These are phyloP conservation scores for Coluber constrictor DNA, from an alignment of 2,797 vertebrate genomes.

Conservation along the genomic window DNA sequence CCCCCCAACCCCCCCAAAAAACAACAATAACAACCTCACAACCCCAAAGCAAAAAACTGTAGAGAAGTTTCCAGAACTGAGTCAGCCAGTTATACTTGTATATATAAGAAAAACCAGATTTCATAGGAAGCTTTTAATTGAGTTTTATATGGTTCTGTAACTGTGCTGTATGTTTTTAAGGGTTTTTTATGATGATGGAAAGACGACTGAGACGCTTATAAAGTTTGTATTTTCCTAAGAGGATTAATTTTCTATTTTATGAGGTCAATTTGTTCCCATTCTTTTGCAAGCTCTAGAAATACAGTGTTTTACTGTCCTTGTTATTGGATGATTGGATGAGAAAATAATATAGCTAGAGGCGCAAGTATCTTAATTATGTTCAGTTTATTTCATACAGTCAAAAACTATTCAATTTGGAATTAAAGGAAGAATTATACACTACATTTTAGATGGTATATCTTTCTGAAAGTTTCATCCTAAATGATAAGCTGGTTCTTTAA, in stretches of 20 bases:
- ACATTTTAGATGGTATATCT: background rate
- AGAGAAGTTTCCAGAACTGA: background rate
- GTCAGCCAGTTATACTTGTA: background rate
- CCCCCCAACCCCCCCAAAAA: too few relatives aligned
- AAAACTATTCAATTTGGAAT: background rate
- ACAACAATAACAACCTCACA: too few relatives aligned
- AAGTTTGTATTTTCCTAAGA: conserved; percentile 9
- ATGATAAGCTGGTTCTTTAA: background rate
- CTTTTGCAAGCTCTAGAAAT: background rate
- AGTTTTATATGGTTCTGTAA: background rate
- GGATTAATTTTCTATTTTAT: conserved; percentile 25
- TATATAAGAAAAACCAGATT: background rate
- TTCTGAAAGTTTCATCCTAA: background rate
- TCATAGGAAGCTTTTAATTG: background rate
- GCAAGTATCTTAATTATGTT: background rate
- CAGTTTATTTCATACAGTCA: background rate
- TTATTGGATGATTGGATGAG: background rate
- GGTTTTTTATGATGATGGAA: conserved; percentile 1
- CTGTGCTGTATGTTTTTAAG: background rate
- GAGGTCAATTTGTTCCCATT: conserved; percentile 3
- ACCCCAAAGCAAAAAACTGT: background rate
- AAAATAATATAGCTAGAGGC: background rate
- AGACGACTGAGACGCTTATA: background rate
- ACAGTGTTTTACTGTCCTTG: background rate
- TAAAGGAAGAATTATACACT: background rate